Conservation (phyloP, 2,888 invertebrate genomes). For the Belgica antarctica region DNA sequence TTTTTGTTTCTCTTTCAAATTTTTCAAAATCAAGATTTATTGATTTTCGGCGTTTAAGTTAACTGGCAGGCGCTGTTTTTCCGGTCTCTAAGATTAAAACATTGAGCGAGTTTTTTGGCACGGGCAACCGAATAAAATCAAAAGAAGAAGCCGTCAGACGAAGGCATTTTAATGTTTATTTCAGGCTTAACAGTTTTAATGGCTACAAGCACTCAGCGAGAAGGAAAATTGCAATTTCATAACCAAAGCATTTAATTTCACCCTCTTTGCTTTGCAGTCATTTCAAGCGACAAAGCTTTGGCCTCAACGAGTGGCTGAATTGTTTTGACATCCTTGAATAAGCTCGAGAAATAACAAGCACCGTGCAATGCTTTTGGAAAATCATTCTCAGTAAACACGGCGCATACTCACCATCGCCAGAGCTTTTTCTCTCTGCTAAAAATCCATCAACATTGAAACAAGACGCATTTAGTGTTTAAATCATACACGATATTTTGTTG, state of each 20-base stretch:
- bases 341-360: no score
- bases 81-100: background rate
- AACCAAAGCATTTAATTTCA: background rate
- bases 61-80: slow-evolving; percentile 26
- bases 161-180: no score
- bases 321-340: background rate
- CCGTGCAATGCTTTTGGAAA: background rate
- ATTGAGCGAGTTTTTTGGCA: background rate
- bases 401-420: background rate
- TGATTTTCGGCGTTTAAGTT: slow-evolving; percentile 16
- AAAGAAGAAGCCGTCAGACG: no score
- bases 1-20: no score
- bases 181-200: no score
- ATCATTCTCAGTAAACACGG: background rate
- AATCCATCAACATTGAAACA: no score
- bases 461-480: no score
- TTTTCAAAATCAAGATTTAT: background rate
- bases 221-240: background rate
- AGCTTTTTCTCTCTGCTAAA: no score
- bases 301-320: background rate
- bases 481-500: no score
- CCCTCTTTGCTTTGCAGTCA: background rate
- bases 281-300: background rate
- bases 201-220: no score
- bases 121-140: no score